Percentiles rank a stretch among this genome's conserved stretches.
These are phyloP conservation scores for Lates japonicus DNA, from an alignment of 2,797 vertebrate species.

Conservation along the genomic window DNA sequence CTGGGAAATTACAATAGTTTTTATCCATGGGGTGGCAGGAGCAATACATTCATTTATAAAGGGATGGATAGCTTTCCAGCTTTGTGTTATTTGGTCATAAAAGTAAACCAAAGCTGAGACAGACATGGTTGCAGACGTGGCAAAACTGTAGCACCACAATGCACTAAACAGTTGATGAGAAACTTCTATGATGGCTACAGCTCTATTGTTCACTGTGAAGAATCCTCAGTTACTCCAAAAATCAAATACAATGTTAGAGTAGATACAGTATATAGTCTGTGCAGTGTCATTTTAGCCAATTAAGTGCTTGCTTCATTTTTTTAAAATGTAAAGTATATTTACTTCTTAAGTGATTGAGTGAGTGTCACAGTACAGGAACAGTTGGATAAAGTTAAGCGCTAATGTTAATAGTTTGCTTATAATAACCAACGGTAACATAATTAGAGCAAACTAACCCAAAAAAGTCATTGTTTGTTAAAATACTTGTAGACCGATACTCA, in stretches of 20 bases:
- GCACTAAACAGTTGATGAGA: background rate
- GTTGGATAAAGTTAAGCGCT: background rate
- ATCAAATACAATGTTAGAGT: background rate
- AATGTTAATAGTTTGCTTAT: too few relatives aligned
- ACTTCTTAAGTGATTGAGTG: background rate
- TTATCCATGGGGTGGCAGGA: background rate
- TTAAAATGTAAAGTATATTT: background rate
- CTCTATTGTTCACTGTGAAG: slow-evolving; percentile 21
- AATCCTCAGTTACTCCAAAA: background rate
- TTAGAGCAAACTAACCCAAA: background rate
- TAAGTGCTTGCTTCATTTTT: background rate
- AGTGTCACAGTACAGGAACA: background rate
- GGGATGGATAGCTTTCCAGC: background rate
- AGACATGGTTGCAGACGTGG: background rate
- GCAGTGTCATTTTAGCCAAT: background rate
- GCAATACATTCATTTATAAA: background rate
- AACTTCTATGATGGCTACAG: slow-evolving; percentile 66
- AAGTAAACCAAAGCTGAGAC: background rate
- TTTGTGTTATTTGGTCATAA: slow-evolving; percentile 5
- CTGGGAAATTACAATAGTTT: background rate
- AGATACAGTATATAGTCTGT: background rate
- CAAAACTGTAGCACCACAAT: background rate
- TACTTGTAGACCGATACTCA: background rate
- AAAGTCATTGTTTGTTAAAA: background rate
- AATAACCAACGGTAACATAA: background rate